These are phyloP conservation scores for Melanostoma mellinum DNA, from an alignment of 2,888 invertebrate species.

Conservation along the genomic window DNA sequence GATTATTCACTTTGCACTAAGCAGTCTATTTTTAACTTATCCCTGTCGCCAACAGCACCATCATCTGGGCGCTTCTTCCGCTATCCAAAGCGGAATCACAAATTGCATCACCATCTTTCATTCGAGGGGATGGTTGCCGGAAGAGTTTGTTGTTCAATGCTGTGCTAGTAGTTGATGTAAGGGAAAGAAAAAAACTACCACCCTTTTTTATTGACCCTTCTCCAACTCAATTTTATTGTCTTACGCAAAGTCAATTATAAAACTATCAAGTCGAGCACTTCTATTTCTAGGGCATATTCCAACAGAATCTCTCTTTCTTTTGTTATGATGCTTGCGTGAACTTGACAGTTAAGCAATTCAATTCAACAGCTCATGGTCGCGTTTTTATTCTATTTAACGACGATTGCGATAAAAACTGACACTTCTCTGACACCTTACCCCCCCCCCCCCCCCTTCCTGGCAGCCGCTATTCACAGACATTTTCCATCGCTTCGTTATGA, in stretches of 20 bases:
- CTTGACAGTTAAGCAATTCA: conserved; percentile 61
- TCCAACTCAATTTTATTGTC: conserved; percentile 12
- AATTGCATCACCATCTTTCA: conserved; percentile 28
- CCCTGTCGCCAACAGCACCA: conserved; percentile 2
- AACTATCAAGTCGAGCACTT: neutral
- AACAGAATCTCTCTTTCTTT: neutral
- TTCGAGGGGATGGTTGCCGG: neutral
- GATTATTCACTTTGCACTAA: conserved; percentile 34
- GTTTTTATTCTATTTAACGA: conserved; percentile 21
- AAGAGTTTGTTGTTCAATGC: neutral
- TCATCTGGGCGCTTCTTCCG: conserved; percentile 23
- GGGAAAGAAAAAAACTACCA: conserved; percentile 7
- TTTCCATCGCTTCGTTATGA: conserved; percentile 1
- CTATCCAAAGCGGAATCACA: conserved; percentile 38
- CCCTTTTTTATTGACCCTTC: neutral
- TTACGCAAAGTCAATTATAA: conserved; percentile 28
- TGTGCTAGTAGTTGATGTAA: conserved; percentile 3
- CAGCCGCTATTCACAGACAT: neutral
- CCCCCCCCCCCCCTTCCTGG: neutral
- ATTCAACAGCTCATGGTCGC: conserved; percentile 49
- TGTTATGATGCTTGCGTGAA: conserved; percentile 25
- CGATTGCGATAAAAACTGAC: conserved; percentile 45
- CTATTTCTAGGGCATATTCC: neutral
- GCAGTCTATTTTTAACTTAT: neutral
- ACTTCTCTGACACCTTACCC: conserved; percentile 15